Evolutionary conservation across 2,888 invertebrate genomes (phyloP).

Genomic region (Trypoxylon attenuatum): DNA sequence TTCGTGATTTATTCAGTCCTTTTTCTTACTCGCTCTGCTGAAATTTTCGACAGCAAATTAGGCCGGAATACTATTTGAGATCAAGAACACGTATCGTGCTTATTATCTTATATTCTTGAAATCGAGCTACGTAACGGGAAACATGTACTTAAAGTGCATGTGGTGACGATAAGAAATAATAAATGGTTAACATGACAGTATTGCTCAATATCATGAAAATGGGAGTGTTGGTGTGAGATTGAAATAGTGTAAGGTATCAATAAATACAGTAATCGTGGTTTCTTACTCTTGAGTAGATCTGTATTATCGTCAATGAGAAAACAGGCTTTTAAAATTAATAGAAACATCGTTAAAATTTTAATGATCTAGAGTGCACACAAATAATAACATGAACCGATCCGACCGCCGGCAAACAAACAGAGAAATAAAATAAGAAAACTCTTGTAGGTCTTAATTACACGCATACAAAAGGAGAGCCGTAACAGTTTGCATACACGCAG

Average conservation of each 20-base stretch:
- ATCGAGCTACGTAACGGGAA: too few relatives aligned
- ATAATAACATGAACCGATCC: conserved; percentile 18
- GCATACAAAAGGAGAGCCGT: conserved; percentile 29
- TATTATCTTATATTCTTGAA: too few relatives aligned
- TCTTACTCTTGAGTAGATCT: conserved; percentile 31
- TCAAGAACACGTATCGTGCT: too few relatives aligned
- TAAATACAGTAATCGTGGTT: neutral
- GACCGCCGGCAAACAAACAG: neutral
- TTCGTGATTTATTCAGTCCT: too few relatives aligned
- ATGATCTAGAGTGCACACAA: conserved; percentile 32
- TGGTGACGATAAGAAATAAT: too few relatives aligned
- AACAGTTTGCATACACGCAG: conserved; percentile 4
- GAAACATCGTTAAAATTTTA: conserved; percentile 41
- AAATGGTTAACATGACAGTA: too few relatives aligned
- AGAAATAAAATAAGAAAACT: conserved; percentile 7
- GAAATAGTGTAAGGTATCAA: neutral
- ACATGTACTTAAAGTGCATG: too few relatives aligned
- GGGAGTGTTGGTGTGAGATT: too few relatives aligned
- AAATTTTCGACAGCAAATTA: too few relatives aligned
- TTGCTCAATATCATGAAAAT: too few relatives aligned
- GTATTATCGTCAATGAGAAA: conserved; percentile 44
- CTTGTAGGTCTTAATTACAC: conserved; percentile 7
- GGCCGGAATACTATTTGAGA: too few relatives aligned
- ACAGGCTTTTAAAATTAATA: conserved; percentile 30
- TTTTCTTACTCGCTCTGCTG: too few relatives aligned